A percentile compares a stretch with the other conserved stretches of the same genome.
Evolutionary conservation across 1,140 invertebrate species (phyloP).

Genomic region (Brachionus plicatilis): DNA sequence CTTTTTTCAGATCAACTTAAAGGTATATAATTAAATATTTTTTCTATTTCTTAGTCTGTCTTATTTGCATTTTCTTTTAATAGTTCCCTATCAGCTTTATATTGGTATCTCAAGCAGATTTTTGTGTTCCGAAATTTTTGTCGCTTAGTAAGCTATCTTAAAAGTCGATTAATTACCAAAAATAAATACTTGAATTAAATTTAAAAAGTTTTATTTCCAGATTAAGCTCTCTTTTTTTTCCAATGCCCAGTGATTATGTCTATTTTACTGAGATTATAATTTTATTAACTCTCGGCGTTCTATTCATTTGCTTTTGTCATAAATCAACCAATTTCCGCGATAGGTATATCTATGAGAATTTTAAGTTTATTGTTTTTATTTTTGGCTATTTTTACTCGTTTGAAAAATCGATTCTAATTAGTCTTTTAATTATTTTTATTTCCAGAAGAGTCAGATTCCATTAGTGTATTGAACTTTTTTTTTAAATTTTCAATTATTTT

Average conservation of each 20-base stretch:
- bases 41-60: background rate
- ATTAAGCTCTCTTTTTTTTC: constrained; percentile 25
- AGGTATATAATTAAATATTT: constrained; percentile 36
- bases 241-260: background rate
- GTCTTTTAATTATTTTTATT: constrained; percentile 26
- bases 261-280: background rate
- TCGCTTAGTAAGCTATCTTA: constrained; percentile 4
- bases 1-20: background rate
- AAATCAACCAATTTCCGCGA: background rate
- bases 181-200: constrained; percentile 19
- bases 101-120: constrained; percentile 34
- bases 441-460: constrained; percentile 7
- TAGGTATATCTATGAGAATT: constrained; percentile 16
- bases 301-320: constrained; percentile 16
- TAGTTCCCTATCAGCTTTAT: constrained; percentile 12
- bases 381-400: constrained; percentile 18
- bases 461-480: constrained; percentile 21
- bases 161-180: constrained; percentile 18
- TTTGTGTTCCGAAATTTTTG: background rate
- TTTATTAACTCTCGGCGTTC: background rate
- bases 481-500: constrained; percentile 3
- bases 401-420: constrained; percentile 20
- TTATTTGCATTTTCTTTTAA: background rate
- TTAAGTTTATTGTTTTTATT: constrained; percentile 37
- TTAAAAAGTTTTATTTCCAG: background rate